Evolutionary conservation across 92 coral and sea anemone genomes (phyloP), one percentile per base, ranked within the genome.

Genomic region (Palythoa heliodiscus): DNA sequence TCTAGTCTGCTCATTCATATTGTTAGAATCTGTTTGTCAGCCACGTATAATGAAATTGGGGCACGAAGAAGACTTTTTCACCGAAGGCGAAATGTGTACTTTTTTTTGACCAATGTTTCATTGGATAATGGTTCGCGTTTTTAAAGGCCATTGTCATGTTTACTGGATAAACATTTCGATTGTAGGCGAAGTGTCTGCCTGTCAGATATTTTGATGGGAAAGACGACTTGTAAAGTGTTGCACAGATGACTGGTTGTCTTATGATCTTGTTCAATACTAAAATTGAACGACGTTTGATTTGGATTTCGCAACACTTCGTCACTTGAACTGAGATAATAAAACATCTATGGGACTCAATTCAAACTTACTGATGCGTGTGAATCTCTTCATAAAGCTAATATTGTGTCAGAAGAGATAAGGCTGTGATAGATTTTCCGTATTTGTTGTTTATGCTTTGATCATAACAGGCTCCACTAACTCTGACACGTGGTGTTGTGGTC

Each of bases 221-320:
- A 9, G 60, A 60, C 52, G 37, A 17, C 22, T 37, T 47, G 58
- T 53, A 43, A 70, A 40, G 73, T 67, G 84, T 80, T 80, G 73
- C 74, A 48, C 35, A 29, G 35, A 19, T 24, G 29, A 78, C 15
- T 60, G 71, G 72, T 61, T 78, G 25, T 60, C 67, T 58, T 19
- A 29, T 13, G 37, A 69, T 13, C 47, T 29, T 48, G 17, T 23
- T 12, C 15, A 22, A 78, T 80, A 80, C 54, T 22, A 63, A 38
- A 78, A 78, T 63, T 39, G 37, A 19, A 57, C 60, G 61, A 64
- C 54, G 43, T 64, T 70, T 67, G 61, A 67, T 23, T 67, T 5
- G 82, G 73, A 48, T 80, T 66, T 80, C 63, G 84, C 74, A 80
- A 80, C 74, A 80, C 84, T 80, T 80, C 74, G 66, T 66, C 74